A percentile compares a stretch with the other conserved stretches of the same genome.
phyloP scores from a whole-genome alignment of 2,888 invertebrate species.

The Beris morrisii region DNA sequence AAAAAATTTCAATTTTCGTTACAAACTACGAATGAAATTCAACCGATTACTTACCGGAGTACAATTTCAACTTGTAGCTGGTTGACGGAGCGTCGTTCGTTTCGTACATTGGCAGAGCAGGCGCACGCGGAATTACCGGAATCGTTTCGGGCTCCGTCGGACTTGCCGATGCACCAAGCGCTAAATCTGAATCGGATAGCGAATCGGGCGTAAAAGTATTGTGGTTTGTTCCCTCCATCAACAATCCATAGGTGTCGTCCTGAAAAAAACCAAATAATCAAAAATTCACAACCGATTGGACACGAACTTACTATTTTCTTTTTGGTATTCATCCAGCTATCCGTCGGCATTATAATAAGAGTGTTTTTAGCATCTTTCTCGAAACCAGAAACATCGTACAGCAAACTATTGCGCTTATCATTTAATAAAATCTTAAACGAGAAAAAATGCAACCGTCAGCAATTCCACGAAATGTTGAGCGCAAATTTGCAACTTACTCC shows the following conservation, averaged over 20 bases:
- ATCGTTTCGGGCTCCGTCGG: constrained; percentile 50
- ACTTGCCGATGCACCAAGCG: constrained; percentile 56
- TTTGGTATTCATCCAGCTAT: neutral
- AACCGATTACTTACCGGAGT: constrained; percentile 31
- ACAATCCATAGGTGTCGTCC: constrained; percentile 3
- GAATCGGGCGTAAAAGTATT: constrained; percentile 31
- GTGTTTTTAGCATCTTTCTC: constrained; percentile 47
- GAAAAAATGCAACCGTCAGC: no score
- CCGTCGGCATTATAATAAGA: constrained; percentile 42
- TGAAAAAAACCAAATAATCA: constrained; percentile 11
- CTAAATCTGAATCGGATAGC: constrained; percentile 54
- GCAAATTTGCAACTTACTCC: constrained; percentile 21
- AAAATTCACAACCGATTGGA: neutral
- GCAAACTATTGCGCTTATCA: constrained; percentile 44
- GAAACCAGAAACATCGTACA: constrained; percentile 51
- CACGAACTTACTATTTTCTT: neutral
- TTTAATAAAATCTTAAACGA: constrained; percentile 49
- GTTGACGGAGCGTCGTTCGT: constrained; percentile 14
- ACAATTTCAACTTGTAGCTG: constrained; percentile 29
- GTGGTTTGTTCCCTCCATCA: constrained; percentile 19
- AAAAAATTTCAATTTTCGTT: neutral
- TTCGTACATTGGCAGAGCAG: constrained; percentile 36
- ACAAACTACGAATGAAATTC: constrained; percentile 10
- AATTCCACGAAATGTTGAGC: neutral
- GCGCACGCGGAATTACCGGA: constrained; percentile 40